Conservation (phyloP, 2,113 vertebrate genomes). For the Thryonomys swinderianus region DNA sequence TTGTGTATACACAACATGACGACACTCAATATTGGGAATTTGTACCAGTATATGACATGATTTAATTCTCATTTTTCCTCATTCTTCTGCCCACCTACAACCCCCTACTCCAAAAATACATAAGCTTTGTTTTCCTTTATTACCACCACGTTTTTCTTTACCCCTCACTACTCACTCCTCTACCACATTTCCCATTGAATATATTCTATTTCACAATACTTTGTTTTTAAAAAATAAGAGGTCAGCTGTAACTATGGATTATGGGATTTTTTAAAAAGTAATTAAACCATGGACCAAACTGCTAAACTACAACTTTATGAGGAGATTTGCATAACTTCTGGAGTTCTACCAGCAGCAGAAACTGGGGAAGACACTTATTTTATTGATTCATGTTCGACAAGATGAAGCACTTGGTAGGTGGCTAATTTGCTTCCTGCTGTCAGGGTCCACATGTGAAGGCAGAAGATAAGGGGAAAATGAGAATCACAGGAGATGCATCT, state of each 20-base stretch:
- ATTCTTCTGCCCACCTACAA: too few relatives aligned
- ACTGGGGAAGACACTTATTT: not conserved
- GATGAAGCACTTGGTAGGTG: not conserved
- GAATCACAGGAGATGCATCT: not conserved
- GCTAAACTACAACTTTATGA: constrained; percentile 21
- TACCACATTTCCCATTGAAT: too few relatives aligned
- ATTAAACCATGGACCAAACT: not conserved
- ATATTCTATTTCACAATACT: not conserved
- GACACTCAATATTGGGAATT: too few relatives aligned
- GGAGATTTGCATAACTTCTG: not conserved
- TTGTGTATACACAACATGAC: too few relatives aligned
- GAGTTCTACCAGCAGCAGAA: not conserved
- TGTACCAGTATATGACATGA: too few relatives aligned
- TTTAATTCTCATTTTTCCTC: too few relatives aligned
- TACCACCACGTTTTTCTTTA: too few relatives aligned
- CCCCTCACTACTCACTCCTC: too few relatives aligned
- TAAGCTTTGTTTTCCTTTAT: too few relatives aligned
- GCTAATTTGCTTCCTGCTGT: not conserved
- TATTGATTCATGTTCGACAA: not conserved
- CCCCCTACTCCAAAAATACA: too few relatives aligned
- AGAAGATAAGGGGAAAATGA: rapidly evolving
- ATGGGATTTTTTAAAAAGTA: not conserved
- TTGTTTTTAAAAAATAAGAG: constrained; percentile 6
- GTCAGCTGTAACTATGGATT: constrained; percentile 26
- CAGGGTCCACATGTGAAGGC: not conserved